A percentile compares a stretch with the other conserved stretches of the same genome.
These are phyloP conservation scores for Dermochelys coriacea DNA, from an alignment of 2,797 vertebrate genomes.

Conservation along the genomic window DNA sequence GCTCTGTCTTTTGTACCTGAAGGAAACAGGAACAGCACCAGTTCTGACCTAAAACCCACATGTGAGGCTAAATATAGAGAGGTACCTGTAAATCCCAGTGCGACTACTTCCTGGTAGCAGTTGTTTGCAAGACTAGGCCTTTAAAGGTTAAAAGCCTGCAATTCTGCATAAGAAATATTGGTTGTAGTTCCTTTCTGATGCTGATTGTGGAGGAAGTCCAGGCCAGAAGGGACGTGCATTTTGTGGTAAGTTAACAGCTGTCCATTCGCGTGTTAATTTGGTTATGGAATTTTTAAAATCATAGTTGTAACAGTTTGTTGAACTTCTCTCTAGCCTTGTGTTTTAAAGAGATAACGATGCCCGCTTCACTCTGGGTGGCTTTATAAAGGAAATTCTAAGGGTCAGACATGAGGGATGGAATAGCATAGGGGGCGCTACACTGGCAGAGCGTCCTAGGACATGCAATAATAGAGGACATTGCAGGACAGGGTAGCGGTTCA, in stretches of 20 bases:
- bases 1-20: not conserved
- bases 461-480: not conserved
- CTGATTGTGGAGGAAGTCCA: not conserved
- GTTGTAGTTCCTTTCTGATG: not conserved
- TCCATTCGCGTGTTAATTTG: not conserved
- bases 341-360: not conserved
- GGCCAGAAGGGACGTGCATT: not conserved
- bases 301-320: not conserved
- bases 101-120: not conserved
- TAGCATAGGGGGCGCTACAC: not conserved
- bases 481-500: too few species aligned
- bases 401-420: not conserved
- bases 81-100: not conserved
- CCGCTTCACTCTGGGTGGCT: not conserved
- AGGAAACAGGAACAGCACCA: not conserved
- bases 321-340: not conserved
- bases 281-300: slow-evolving; percentile 6
- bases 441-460: not conserved
- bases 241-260: not conserved
- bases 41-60: not conserved
- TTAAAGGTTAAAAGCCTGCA: not conserved
- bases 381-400: not conserved
- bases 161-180: not conserved
- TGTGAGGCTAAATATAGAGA: not conserved
- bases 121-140: not conserved